A percentile compares a stretch with the other conserved stretches of the same genome.
Conservation (phyloP, 2,113 vertebrate species). For the Notiomystis cincta region DNA sequence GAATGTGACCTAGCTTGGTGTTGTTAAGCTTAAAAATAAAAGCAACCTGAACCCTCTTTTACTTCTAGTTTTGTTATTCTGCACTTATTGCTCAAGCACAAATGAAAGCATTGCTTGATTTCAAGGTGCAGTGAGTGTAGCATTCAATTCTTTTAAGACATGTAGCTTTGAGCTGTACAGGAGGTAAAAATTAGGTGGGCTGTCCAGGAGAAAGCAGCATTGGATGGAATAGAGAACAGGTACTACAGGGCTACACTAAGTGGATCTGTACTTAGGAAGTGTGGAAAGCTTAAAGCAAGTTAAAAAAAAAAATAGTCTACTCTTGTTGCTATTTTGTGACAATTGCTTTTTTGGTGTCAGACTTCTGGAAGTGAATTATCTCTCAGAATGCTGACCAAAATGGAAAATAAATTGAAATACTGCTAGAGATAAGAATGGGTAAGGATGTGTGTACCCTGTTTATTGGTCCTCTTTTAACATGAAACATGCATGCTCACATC, state of each 20-base stretch:
- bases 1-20: not conserved
- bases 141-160: not conserved
- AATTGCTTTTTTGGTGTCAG: not conserved
- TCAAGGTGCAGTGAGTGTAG: not conserved
- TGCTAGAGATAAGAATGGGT: constrained; percentile 9
- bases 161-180: not conserved
- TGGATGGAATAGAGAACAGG: not conserved
- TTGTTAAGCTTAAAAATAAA: not conserved
- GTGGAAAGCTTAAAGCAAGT: not conserved
- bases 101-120: not conserved
- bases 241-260: not conserved
- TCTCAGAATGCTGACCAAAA: constrained; percentile 1
- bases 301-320: not conserved
- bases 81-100: not conserved
- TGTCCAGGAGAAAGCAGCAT: not conserved
- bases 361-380: not conserved
- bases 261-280: not conserved
- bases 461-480: not conserved
- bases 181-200: not conserved
- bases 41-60: not conserved
- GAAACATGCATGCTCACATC: constrained; percentile 15
- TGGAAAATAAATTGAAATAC: constrained; percentile 23
- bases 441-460: constrained; percentile 28
- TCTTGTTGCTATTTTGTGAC: not conserved
- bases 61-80: not conserved